Conservation (phyloP, 2,888 invertebrate genomes). For the Brassicogethes aeneus region DNA sequence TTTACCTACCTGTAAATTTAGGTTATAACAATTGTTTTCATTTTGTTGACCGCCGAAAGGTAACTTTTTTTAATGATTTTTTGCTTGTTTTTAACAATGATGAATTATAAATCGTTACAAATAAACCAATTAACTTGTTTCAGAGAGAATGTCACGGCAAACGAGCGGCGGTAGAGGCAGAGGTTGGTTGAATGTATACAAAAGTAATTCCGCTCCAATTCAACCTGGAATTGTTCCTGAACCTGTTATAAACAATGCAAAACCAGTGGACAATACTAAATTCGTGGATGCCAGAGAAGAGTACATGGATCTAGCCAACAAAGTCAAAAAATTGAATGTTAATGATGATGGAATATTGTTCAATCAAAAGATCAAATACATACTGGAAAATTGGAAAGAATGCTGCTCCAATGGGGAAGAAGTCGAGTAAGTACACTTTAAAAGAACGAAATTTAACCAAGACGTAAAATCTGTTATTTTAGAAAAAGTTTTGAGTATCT, state of each 20-base stretch:
- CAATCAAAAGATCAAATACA: constrained; percentile 35
- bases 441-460: no score
- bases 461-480: constrained; percentile 12
- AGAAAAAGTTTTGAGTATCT: constrained; percentile 32
- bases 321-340: constrained; percentile 28
- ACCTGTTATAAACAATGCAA: neutral
- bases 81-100: no score
- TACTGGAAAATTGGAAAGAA: constrained; percentile 29
- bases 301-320: constrained; percentile 22
- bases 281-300: constrained; percentile 15
- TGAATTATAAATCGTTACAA: no score
- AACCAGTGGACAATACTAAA: constrained; percentile 8
- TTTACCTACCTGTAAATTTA: no score
- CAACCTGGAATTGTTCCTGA: constrained; percentile 7
- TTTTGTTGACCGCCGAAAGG: neutral
- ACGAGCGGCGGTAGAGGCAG: constrained; percentile 23
- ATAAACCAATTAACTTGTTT: neutral
- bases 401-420: constrained; percentile 29
- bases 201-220: constrained; percentile 12
- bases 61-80: no score
- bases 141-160: constrained; percentile 14
- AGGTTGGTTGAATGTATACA: constrained; percentile 24
- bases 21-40: neutral
- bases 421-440: constrained; percentile 33
- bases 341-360: constrained; percentile 37